A percentile compares a stretch with the other conserved stretches of the same genome.
phyloP scores from a whole-genome alignment of 2,888 invertebrate species.

The Drosophila lutescens region DNA sequence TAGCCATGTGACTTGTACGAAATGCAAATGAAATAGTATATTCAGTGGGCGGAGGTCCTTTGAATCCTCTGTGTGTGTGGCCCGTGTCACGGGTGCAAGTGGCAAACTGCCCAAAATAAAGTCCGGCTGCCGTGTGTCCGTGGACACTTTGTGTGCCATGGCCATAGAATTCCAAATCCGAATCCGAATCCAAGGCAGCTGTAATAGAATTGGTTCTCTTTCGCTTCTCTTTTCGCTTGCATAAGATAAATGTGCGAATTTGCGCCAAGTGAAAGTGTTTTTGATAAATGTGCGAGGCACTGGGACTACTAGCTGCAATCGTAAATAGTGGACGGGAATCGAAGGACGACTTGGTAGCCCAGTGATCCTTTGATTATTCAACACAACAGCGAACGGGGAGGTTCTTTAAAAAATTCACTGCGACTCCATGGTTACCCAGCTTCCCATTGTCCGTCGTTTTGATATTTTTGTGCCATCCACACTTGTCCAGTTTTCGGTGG shows the following conservation, averaged over 20 bases:
- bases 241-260: conserved; percentile 52
- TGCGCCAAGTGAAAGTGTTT: conserved; percentile 51
- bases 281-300: conserved; percentile 40
- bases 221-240: conserved; percentile 27
- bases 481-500: conserved; percentile 5
- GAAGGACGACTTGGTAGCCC: conserved; percentile 16
- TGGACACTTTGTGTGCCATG: conserved; percentile 46
- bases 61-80: background rate
- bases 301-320: conserved; percentile 10
- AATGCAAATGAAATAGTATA: conserved; percentile 69
- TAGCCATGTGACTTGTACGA: conserved; percentile 64
- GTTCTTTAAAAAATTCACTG: conserved; percentile 12
- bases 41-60: conserved; percentile 8
- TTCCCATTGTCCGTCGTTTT: conserved; percentile 28
- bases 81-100: conserved; percentile 29
- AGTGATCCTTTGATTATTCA: conserved; percentile 23
- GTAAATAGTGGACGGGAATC: conserved; percentile 26
- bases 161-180: conserved; percentile 29
- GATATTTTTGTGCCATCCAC: conserved; percentile 37
- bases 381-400: conserved; percentile 16
- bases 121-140: conserved; percentile 25
- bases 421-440: conserved; percentile 22
- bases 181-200: conserved; percentile 29
- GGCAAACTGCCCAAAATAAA: conserved; percentile 39
- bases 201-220: conserved; percentile 39